Evolutionary conservation across 2,113 vertebrate species (phyloP).

Genomic region (Bos javanicus): DNA sequence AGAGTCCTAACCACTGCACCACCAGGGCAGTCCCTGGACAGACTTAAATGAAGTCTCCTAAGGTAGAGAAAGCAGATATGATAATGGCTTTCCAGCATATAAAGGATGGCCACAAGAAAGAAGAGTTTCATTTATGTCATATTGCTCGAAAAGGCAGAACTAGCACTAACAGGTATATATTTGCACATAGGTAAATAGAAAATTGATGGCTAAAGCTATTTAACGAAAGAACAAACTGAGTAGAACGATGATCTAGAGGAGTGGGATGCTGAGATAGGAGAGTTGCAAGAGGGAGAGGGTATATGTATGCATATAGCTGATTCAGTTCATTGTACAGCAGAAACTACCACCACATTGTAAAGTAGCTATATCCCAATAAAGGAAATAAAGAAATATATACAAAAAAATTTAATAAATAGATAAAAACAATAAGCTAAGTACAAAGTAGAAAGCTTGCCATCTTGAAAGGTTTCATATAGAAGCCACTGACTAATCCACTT

Average conservation of each 20-base stretch:
- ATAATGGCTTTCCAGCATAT: neutral
- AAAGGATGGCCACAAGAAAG: neutral
- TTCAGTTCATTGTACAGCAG: rapidly evolving
- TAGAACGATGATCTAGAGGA: neutral
- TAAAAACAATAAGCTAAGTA: neutral
- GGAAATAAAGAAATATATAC: neutral
- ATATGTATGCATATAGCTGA: neutral
- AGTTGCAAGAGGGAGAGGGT: neutral
- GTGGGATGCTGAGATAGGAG: neutral
- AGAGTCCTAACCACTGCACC: neutral
- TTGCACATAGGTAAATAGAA: neutral
- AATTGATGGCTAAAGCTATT: neutral
- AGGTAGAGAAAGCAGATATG: neutral
- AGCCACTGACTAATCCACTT: neutral
- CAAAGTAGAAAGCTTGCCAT: neutral
- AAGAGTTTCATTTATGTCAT: neutral
- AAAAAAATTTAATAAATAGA: neutral
- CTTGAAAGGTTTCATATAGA: neutral
- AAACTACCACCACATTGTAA: neutral
- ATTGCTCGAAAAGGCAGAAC: neutral
- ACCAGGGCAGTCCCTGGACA: neutral
- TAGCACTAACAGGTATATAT: neutral
- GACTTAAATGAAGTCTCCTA: neutral
- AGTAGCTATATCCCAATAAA: neutral
- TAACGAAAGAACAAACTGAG: neutral